Evolutionary conservation across 2,797 vertebrate genomes (phyloP).

Genomic region (Saxicola maurus): DNA sequence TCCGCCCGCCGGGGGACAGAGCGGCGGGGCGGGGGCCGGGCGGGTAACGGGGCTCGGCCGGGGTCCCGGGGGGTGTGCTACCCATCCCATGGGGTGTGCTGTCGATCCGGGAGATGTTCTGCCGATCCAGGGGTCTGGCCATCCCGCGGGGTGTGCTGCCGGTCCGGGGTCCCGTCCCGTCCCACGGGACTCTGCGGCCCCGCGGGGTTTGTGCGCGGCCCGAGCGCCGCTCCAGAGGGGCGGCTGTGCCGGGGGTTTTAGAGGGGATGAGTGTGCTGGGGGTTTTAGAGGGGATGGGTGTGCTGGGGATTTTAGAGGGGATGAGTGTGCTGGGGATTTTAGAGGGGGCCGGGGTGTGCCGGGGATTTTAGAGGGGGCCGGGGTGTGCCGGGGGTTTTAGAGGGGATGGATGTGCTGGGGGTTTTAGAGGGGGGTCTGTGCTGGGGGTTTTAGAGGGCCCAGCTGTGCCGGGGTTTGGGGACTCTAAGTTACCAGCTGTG

Average conservation of each 20-base stretch:
- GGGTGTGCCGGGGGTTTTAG: not conserved
- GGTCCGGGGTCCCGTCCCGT: no score
- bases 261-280: no score
- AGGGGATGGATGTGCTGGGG: no score
- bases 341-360: no score
- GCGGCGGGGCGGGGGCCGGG: not conserved
- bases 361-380: no score
- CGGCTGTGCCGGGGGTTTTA: not conserved
- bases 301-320: not conserved
- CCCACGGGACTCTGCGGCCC: not conserved
- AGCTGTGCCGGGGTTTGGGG: no score
- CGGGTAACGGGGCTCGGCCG: not conserved
- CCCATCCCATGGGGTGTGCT: not conserved
- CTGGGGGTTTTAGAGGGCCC: no score
- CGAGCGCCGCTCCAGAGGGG: not conserved
- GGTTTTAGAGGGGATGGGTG: no score
- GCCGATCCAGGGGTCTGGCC: no score
- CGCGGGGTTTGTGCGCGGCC: accelerated
- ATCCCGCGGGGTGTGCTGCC: not conserved
- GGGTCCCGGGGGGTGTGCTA: not conserved
- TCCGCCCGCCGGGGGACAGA: not conserved
- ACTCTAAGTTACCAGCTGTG: not conserved
- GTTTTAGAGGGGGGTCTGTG: no score
- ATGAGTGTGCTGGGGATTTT: no score
- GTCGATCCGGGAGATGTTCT: not conserved